phyloP scores from a whole-genome alignment of 2,888 invertebrate species.

The Pandemis corylana region DNA sequence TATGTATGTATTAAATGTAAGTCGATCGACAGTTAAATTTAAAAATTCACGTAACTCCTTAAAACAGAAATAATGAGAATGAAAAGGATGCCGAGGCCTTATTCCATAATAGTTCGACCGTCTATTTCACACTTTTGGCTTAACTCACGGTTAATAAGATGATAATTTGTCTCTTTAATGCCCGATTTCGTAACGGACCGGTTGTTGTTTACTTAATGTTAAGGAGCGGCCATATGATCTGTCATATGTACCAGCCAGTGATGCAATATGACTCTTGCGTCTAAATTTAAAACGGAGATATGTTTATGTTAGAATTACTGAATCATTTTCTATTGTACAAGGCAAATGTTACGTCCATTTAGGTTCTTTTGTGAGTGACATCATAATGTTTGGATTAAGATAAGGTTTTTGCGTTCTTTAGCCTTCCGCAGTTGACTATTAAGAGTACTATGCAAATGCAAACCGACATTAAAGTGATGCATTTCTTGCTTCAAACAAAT shows the following conservation, averaged over 20 bases:
- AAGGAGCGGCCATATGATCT: conserved; percentile 35
- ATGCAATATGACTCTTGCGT: conserved; percentile 34
- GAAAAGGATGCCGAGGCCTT: conserved; percentile 47
- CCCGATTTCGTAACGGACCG: conserved; percentile 54
- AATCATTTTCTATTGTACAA: conserved; percentile 29
- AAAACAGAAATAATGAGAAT: not conserved
- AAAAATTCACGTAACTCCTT: not conserved
- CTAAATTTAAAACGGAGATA: conserved; percentile 37
- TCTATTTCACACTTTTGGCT: conserved; percentile 47
- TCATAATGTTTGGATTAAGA: conserved; percentile 27
- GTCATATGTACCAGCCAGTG: conserved; percentile 12
- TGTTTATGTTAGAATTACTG: conserved; percentile 29
- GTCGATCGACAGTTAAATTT: too few relatives aligned
- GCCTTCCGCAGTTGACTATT: not conserved
- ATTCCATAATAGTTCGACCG: conserved; percentile 50
- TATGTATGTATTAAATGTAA: too few relatives aligned
- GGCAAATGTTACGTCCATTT: conserved; percentile 24
- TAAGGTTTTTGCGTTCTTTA: conserved; percentile 1
- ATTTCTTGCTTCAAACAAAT: not conserved
- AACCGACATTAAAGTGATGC: not conserved
- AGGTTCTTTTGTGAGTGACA: conserved; percentile 25
- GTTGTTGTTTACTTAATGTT: conserved; percentile 52
- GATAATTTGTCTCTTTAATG: conserved; percentile 64
- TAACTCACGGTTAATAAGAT: conserved; percentile 68
- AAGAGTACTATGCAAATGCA: not conserved